Evolutionary conservation across 2,888 invertebrate genomes (phyloP), one percentile per base, ranked within the genome.

Genomic region (Xylocampa areola): DNA sequence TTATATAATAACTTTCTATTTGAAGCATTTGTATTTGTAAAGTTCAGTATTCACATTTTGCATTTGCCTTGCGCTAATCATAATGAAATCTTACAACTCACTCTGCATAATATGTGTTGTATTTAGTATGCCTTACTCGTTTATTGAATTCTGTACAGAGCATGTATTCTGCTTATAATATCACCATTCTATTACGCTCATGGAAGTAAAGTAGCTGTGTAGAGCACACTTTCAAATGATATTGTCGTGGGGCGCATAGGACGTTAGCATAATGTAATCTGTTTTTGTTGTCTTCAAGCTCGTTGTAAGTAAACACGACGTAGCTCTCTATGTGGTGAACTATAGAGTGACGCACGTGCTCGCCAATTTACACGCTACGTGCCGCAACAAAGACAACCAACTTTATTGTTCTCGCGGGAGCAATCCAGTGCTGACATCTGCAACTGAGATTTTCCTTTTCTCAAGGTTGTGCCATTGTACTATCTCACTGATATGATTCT

Each of bases 351-450:
- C 80, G 84, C 85, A 85, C 84, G 82, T 87, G 86, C 73, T 77
- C 69, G 68, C 62, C 81, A 79, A 84, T 88, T 84, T 82, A 73
- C 82, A 82, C 80, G 79, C 74, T 82, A 82, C 86, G 84, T 84
- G 85, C 74, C 78, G 45, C 71, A 76, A 89, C 88, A 88, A 89
- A 82, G 80, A 79, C 77, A 57, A 67, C 74, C 63, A 67, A 77
- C 55, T 70, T 82, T 84, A 88, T 89, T 91, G 87, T 91, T 87
- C 84, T 84, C 81, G 68, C 73, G 67, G 69, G 71, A 76, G 65
- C 62, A 61, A 60, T 64, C 68, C 53, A 75, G 73, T 61, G 74
- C 67, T 78, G 80, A 79, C 83, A 82, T 80, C 79, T 84, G 82
- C 76, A 72, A 76, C 81, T 69, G 72, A 81, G 82, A 85, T 82